Evolutionary conservation across 2,113 vertebrate genomes (phyloP).

Genomic region (Indri indri): DNA sequence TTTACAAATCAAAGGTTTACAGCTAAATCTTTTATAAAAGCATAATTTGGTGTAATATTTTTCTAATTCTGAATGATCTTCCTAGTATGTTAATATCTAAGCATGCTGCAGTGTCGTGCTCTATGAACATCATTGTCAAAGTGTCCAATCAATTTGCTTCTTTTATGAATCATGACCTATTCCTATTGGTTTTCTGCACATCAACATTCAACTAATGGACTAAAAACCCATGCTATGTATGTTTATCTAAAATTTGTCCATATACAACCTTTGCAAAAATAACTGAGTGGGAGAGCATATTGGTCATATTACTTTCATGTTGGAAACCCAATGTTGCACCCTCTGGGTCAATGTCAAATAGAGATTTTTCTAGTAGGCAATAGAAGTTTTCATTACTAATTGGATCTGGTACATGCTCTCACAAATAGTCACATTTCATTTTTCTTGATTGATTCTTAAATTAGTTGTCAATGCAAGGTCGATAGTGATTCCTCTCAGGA

Average conservation of each 20-base stretch:
- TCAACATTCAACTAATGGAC: constrained; percentile 45
- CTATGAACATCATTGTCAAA: not conserved
- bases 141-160: constrained; percentile 49
- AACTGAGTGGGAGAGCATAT: constrained; percentile 54
- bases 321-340: not conserved
- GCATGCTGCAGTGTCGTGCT: not conserved
- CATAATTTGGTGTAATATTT: not conserved
- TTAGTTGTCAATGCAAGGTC: constrained; percentile 2
- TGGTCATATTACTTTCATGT: constrained; percentile 46
- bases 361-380: constrained; percentile 64
- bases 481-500: not conserved
- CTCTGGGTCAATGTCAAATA: constrained; percentile 55
- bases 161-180: not conserved
- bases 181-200: not conserved
- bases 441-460: constrained; percentile 29
- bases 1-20: not conserved
- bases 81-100: not conserved
- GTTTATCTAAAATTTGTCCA: constrained; percentile 52
- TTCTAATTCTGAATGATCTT: constrained; percentile 40
- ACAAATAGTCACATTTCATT: constrained; percentile 50
- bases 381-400: constrained; percentile 44
- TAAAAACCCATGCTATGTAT: constrained; percentile 54
- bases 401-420: constrained; percentile 21
- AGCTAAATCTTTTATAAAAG: constrained; percentile 13
- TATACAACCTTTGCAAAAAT: constrained; percentile 46